These are phyloP conservation scores for Agrotis segetum DNA, from an alignment of 2,888 invertebrate genomes.

Conservation along the genomic window DNA sequence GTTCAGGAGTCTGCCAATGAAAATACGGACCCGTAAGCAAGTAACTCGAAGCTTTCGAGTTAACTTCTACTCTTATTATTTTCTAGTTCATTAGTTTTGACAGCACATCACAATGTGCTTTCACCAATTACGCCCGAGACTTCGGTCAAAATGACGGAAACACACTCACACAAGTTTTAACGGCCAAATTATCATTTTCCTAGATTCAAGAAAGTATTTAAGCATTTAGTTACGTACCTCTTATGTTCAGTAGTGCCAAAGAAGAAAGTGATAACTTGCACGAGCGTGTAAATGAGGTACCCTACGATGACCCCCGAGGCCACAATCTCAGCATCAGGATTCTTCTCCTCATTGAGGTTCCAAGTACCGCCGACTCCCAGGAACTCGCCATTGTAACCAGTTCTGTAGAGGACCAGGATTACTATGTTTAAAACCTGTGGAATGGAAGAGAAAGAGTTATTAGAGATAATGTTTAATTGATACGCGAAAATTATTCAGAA, in stretches of 20 bases:
- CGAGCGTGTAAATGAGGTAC: constrained; percentile 95
- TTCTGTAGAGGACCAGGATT: constrained; percentile 95
- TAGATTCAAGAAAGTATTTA: no score
- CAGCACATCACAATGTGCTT: no score
- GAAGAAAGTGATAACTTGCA: constrained; percentile 94
- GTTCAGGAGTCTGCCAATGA: no score
- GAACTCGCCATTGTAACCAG: constrained; percentile 95
- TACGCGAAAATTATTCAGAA: no score
- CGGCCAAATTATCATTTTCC: no score
- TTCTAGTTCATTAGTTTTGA: no score
- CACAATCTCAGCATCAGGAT: constrained; percentile 96
- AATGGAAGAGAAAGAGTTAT: neutral
- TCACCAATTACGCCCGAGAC: no score
- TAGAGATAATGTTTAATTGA: neutral
- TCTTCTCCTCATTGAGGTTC: constrained; percentile 97
- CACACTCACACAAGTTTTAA: no score
- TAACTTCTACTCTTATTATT: no score
- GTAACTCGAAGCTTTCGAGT: no score
- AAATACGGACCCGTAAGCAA: no score
- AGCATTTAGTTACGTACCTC: constrained; percentile 83
- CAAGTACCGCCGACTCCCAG: constrained; percentile 97
- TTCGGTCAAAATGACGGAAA: no score
- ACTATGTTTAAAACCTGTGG: constrained; percentile 95
- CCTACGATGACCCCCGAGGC: constrained; percentile 97
- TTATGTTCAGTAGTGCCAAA: constrained; percentile 95